A percentile compares a stretch with the other conserved stretches of the same genome.
These are phyloP conservation scores for Heliconius hewitsoni DNA, from an alignment of 1,140 invertebrate species.

Conservation along the genomic window DNA sequence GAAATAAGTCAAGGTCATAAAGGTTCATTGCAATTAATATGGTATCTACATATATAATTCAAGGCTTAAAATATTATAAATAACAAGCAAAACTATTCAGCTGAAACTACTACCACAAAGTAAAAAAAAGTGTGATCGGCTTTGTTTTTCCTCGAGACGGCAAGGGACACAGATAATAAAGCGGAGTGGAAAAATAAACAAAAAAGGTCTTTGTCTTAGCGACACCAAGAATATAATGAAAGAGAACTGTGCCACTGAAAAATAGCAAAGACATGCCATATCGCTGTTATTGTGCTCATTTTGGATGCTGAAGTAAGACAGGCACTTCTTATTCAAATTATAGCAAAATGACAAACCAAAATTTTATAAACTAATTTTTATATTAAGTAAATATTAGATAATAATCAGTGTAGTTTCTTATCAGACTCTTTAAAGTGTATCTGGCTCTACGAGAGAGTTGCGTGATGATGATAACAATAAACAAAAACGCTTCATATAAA, in stretches of 20 bases:
- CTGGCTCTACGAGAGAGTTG: background rate
- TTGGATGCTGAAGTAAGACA: no score
- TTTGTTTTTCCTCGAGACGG: constrained; percentile 34
- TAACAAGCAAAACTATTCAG: constrained; percentile 8
- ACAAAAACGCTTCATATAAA: background rate
- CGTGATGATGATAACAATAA: constrained; percentile 3
- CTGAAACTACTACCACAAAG: constrained; percentile 13
- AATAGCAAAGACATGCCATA: constrained; percentile 25
- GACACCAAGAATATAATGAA: constrained; percentile 35
- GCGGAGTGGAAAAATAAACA: constrained; percentile 27
- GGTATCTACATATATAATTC: background rate
- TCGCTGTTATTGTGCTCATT: constrained; percentile 25
- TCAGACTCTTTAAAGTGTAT: background rate
- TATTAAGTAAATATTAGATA: background rate
- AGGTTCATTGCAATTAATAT: background rate
- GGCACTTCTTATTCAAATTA: background rate
- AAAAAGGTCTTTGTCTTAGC: constrained; percentile 35
- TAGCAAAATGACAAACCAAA: background rate
- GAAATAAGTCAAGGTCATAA: background rate
- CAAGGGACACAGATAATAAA: constrained; percentile 27
- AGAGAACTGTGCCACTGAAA: constrained; percentile 28
- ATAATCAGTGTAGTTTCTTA: background rate
- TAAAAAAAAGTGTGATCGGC: constrained; percentile 21
- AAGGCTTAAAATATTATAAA: background rate
- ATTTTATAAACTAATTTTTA: no score